A percentile compares a stretch with the other conserved stretches of the same genome.
Evolutionary conservation across 1,140 invertebrate species (phyloP).

Genomic region (Drosophila pseudoobscura): DNA sequence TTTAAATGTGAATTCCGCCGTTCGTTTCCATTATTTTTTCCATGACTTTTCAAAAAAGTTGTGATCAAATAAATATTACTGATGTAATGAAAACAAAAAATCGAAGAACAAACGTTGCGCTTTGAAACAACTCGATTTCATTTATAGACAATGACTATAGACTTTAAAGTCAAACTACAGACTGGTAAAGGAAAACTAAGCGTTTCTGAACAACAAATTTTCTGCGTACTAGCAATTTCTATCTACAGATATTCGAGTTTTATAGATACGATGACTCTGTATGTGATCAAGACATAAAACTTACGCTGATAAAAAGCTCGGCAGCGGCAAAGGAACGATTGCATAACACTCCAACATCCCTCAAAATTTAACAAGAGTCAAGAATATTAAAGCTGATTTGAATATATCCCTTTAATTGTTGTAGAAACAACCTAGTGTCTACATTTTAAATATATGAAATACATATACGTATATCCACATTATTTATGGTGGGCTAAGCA

Average conservation of each 20-base stretch:
- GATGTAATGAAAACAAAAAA: no score
- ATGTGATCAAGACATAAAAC: constrained; percentile 65
- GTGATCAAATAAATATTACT: no score
- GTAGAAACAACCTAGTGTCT: no score
- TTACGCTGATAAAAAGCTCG: constrained; percentile 82
- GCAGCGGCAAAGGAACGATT: constrained; percentile 82
- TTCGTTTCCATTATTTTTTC: no score
- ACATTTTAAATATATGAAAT: no score
- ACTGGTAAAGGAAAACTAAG: no score
- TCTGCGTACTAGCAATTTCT: constrained; percentile 23
- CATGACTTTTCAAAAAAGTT: no score
- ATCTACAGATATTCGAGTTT: constrained; percentile 46
- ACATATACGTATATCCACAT: no score
- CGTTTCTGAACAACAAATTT: background rate
- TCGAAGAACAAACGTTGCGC: constrained; percentile 28
- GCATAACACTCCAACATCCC: constrained; percentile 83
- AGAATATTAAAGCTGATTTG: constrained; percentile 43
- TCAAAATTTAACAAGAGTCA: constrained; percentile 72
- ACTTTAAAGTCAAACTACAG: constrained; percentile 25
- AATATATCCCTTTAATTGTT: background rate
- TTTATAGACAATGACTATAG: constrained; percentile 44
- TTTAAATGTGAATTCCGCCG: no score
- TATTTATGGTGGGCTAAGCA: no score
- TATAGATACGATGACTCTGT: constrained; percentile 44
- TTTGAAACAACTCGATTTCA: constrained; percentile 23